phyloP scores from a whole-genome alignment of 2,888 invertebrate genomes.

The Ochropleura plecta region DNA sequence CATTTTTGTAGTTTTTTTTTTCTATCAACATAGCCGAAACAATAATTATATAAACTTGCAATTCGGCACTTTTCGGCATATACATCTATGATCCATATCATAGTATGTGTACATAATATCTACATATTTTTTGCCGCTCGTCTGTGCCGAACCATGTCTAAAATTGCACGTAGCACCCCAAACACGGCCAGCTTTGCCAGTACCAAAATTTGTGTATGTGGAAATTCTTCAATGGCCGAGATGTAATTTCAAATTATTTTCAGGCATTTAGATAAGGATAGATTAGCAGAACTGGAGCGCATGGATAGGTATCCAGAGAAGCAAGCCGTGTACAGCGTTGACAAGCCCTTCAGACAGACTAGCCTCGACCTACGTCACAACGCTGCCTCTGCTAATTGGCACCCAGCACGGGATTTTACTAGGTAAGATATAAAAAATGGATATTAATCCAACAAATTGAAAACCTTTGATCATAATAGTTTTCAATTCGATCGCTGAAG shows the following conservation, averaged over 20 bases:
- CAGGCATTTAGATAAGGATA: constrained; percentile 88
- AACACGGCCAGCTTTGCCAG: too few relatives aligned
- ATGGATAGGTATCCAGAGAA: constrained; percentile 88
- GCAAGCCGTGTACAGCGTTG: constrained; percentile 88
- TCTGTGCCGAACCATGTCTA: too few relatives aligned
- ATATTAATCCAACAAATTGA: not conserved
- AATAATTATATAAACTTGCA: too few relatives aligned
- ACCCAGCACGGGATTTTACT: constrained; percentile 87
- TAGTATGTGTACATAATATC: too few relatives aligned
- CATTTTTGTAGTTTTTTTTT: too few relatives aligned
- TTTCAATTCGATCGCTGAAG: not conserved
- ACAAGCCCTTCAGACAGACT: constrained; percentile 88
- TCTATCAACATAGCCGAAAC: too few relatives aligned
- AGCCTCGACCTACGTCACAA: constrained; percentile 88
- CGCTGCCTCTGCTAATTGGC: constrained; percentile 81
- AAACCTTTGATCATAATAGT: not conserved
- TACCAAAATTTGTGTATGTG: too few relatives aligned
- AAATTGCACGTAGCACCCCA: too few relatives aligned
- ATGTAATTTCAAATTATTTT: not conserved
- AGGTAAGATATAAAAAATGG: constrained; percentile 75
- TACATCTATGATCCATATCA: too few relatives aligned
- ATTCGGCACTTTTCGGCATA: too few relatives aligned
- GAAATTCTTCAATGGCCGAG: too few relatives aligned
- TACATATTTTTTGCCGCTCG: too few relatives aligned
- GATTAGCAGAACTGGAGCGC: constrained; percentile 86